A percentile compares a stretch with the other conserved stretches of the same genome.
phyloP scores from a whole-genome alignment of 1,140 invertebrate species.

The Plectrocnemia conspersa region DNA sequence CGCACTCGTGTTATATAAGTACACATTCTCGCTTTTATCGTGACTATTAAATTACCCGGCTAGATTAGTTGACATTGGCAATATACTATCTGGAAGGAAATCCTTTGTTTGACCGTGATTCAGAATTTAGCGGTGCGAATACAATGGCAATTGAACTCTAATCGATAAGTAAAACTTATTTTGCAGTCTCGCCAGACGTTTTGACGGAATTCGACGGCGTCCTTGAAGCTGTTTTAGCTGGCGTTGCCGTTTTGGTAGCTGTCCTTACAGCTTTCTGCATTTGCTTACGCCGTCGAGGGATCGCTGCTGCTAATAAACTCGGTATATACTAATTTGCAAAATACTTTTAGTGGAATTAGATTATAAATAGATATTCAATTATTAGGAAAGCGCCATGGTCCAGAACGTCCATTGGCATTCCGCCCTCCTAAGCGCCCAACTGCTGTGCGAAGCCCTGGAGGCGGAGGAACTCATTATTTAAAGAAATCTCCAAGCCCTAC shows the following conservation, averaged over 20 bases:
- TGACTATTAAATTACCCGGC: neutral
- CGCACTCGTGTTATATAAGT: neutral
- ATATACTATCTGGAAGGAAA: neutral
- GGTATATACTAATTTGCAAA: too few relatives aligned
- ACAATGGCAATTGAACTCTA: neutral
- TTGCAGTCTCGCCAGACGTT: slow-evolving; percentile 24
- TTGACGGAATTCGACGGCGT: slow-evolving; percentile 16
- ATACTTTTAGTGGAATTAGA: too few relatives aligned
- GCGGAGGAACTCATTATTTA: slow-evolving; percentile 68
- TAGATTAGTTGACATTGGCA: neutral
- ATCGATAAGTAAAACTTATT: neutral
- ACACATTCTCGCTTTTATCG: neutral
- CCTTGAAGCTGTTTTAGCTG: slow-evolving; percentile 18
- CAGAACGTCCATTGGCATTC: slow-evolving; percentile 53
- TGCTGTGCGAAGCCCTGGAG: slow-evolving; percentile 58
- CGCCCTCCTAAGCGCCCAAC: slow-evolving; percentile 56
- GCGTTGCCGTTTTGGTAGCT: slow-evolving; percentile 19
- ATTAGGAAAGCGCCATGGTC: slow-evolving; percentile 44
- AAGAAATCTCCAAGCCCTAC: slow-evolving; percentile 86
- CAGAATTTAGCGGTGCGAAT: neutral
- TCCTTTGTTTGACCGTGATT: neutral
- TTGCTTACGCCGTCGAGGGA: slow-evolving; percentile 18
- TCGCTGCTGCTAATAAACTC: slow-evolving; percentile 23
- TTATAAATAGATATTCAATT: too few relatives aligned
- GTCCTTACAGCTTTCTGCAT: slow-evolving; percentile 17